Evolutionary conservation across 1,140 invertebrate genomes (phyloP).

Genomic region (Cotesia typhae): DNA sequence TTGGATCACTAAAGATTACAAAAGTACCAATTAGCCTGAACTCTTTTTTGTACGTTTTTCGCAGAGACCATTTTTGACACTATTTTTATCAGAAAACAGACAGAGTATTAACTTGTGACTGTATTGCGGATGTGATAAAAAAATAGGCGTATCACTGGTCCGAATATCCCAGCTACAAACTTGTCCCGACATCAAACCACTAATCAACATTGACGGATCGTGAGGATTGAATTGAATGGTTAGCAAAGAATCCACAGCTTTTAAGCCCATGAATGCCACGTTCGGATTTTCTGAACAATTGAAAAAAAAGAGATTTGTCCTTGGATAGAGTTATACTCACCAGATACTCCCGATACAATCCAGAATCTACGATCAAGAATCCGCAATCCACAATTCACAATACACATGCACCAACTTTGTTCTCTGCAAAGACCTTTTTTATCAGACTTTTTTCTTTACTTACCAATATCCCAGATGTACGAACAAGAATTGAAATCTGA

Average conservation of each 20-base stretch:
- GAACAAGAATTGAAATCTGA: constrained; percentile 68
- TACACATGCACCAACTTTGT: constrained; percentile 8
- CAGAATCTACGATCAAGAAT: background rate
- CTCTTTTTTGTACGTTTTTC: too few species aligned
- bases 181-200: constrained; percentile 88
- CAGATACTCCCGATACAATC: background rate
- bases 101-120: constrained; percentile 49
- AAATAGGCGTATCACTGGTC: constrained; percentile 72
- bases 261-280: constrained; percentile 78
- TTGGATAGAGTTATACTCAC: background rate
- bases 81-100: background rate
- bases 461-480: constrained; percentile 92
- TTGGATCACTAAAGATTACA: too few species aligned
- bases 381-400: background rate
- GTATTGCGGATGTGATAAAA: constrained; percentile 51
- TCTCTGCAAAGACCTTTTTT: constrained; percentile 19
- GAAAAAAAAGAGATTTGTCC: constrained; percentile 1
- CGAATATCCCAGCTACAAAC: constrained; percentile 85
- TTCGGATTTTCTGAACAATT: constrained; percentile 82
- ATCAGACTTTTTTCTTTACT: constrained; percentile 38
- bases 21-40: too few species aligned
- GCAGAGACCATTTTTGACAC: too few species aligned
- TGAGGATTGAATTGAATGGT: constrained; percentile 91
- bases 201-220: constrained; percentile 85
- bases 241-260: constrained; percentile 76